These are phyloP conservation scores for Pseudomyrmex concolor DNA, from an alignment of 1,140 invertebrate species.

Conservation along the genomic window DNA sequence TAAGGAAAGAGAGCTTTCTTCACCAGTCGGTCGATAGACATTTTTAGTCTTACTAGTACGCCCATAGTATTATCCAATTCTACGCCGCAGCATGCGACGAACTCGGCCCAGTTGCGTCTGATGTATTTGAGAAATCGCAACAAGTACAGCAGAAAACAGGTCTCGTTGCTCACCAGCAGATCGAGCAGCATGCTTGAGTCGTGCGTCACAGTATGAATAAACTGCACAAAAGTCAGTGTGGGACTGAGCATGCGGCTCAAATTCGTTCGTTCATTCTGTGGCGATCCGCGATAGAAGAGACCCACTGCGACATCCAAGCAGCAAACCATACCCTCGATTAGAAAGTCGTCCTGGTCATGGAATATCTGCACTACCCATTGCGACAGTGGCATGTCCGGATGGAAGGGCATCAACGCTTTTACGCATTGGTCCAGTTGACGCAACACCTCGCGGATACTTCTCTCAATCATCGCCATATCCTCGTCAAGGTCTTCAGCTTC, in stretches of 20 bases:
- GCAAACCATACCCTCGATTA: conserved; percentile 97
- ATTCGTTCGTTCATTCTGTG: conserved; percentile 87
- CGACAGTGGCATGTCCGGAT: conserved; percentile 93
- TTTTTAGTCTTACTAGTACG: conserved; percentile 91
- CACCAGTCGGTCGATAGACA: conserved; percentile 93
- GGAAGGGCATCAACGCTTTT: conserved; percentile 92
- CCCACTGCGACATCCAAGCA: conserved; percentile 94
- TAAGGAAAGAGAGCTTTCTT: conserved; percentile 94
- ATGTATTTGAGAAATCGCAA: conserved; percentile 94
- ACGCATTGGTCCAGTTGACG: conserved; percentile 93
- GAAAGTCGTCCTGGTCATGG: conserved; percentile 95
- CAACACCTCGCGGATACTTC: conserved; percentile 93
- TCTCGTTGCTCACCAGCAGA: conserved; percentile 95
- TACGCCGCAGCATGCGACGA: conserved; percentile 91
- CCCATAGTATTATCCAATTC: conserved; percentile 93
- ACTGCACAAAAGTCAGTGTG: conserved; percentile 93
- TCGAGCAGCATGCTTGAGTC: conserved; percentile 94
- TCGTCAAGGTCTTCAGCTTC: conserved; percentile 94
- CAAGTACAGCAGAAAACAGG: conserved; percentile 95
- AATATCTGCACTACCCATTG: conserved; percentile 95
- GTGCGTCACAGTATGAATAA: conserved; percentile 92
- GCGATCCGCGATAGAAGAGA: conserved; percentile 91
- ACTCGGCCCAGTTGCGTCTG: conserved; percentile 92
- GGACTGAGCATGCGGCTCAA: conserved; percentile 93
- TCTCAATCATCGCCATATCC: conserved; percentile 94